Base-by-base conservation (phyloP, 1,140 invertebrate genomes). In the Trichogramma pretiosum region DNA sequence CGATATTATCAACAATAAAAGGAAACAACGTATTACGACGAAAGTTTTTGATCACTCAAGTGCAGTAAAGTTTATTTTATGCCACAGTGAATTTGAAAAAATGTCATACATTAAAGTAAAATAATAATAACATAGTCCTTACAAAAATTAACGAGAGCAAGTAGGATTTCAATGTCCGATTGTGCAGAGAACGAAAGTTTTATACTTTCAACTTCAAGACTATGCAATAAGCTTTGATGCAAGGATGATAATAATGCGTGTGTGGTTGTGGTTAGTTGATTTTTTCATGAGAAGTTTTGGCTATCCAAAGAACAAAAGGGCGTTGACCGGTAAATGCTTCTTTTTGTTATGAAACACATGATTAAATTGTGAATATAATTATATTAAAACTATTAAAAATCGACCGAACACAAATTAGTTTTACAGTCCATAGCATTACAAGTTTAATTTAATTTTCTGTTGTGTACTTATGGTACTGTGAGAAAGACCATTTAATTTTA, bases 151-250 rank as follows among this genome's bases (percentile, higher is more conserved):
- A 14, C 17, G 21, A n/a, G 16, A 16, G 13, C 13, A 14, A 40
- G n/a, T 16, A 23, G n/a, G n/a, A n/a, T n/a, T n/a, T n/a, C n/a
- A 32, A 41, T 37, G 33, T 9, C 33, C 33, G 35, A 18, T 28
- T 37, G 32, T 47, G 38, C 24, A 50, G 41, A 60, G 40, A 52
- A 50, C 10, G 53, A 57, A 60, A 60, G 46, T 54, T n/a, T n/a
- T n/a, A 44, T 18, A 57, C 52, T 57, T 59, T 59, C 50, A 22
- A 42, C 50, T 14, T 51, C 49, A 28, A 42, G 13, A 28, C 22
- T 21, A 26, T 24, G n/a, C 22, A 40, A 24, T 21, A 23, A 3
- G 9, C 2, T 4, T 16, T 40, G n/a, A 16, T 14, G 38, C 14
- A 22, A 38, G 36, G 13, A 22, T 10, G 5, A 9, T 38, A 38